phyloP scores from a whole-genome alignment of 2,113 vertebrate species.

The Hydrochoerus hydrochaeris region DNA sequence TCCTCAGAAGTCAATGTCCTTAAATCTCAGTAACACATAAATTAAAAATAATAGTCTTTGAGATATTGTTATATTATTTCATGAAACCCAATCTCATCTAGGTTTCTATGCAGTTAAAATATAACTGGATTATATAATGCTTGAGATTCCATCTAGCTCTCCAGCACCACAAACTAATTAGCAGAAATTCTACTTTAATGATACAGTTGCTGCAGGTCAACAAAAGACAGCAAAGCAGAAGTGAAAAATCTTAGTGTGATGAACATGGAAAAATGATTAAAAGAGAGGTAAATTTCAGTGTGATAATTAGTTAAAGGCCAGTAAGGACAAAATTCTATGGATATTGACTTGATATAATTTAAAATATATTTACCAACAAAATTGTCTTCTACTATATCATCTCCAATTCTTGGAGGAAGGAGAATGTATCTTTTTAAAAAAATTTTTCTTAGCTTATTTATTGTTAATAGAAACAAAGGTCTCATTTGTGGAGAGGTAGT shows the following conservation, averaged over 20 bases:
- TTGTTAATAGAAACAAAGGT: constrained; percentile 2
- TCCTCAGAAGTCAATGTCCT: constrained; percentile 22
- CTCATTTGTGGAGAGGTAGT: not conserved
- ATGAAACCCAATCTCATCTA: not conserved
- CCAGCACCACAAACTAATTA: constrained; percentile 61
- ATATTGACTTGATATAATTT: constrained; percentile 51
- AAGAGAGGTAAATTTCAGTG: constrained; percentile 58
- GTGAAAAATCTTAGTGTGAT: constrained; percentile 61
- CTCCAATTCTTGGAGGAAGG: not conserved
- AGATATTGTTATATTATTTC: constrained; percentile 56
- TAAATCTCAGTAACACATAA: constrained; percentile 35
- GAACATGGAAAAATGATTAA: constrained; percentile 44
- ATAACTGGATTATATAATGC: constrained; percentile 62
- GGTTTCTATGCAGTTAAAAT: constrained; percentile 41
- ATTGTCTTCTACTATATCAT: not conserved
- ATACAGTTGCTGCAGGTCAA: constrained; percentile 49
- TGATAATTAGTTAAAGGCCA: constrained; percentile 68
- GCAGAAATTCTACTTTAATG: constrained; percentile 62
- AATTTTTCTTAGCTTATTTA: constrained; percentile 49
- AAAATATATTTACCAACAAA: constrained; percentile 29
- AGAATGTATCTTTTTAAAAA: not conserved
- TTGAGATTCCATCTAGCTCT: not conserved
- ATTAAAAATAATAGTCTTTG: constrained; percentile 58
- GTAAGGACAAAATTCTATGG: constrained; percentile 50
- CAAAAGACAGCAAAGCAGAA: constrained; percentile 54